phyloP scores from a whole-genome alignment of 2,113 vertebrate genomes.

The Empidonax alnorum region DNA sequence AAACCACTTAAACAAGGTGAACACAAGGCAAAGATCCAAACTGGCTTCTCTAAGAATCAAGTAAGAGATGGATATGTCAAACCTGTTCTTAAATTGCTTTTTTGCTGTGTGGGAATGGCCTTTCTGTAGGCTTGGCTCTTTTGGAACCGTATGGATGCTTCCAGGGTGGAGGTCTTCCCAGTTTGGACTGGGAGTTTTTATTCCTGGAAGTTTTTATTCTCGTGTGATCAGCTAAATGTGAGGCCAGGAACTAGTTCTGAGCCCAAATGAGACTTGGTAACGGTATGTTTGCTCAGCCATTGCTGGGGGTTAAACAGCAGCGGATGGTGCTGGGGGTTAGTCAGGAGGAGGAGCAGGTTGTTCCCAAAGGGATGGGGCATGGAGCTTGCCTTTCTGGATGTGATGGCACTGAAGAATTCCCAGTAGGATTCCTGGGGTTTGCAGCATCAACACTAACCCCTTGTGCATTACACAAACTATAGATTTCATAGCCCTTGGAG shows the following conservation, averaged over 20 bases:
- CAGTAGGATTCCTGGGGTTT: background rate
- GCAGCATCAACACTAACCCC: background rate
- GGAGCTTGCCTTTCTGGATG: background rate
- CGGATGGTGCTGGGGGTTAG: background rate
- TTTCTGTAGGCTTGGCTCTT: background rate
- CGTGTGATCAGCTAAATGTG: background rate
- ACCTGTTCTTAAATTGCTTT: background rate
- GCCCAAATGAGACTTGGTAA: background rate
- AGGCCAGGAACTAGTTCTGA: background rate
- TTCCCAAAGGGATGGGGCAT: background rate
- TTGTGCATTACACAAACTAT: background rate
- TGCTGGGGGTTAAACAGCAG: background rate
- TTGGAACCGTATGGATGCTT: background rate
- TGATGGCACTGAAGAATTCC: background rate
- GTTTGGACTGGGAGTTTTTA: background rate
- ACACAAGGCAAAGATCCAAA: background rate
- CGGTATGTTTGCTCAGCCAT: background rate
- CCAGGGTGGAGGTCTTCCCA: background rate
- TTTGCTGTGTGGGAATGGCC: background rate
- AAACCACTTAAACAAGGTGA: constrained; percentile 15
- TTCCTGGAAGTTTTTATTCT: background rate
- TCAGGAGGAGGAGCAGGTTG: background rate
- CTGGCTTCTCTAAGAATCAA: constrained; percentile 8
- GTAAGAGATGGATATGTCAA: background rate
- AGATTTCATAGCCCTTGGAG: background rate